Evolutionary conservation across 2,888 invertebrate species (phyloP), one percentile per base, ranked within the genome.

Genomic region (Mimas tiliae): DNA sequence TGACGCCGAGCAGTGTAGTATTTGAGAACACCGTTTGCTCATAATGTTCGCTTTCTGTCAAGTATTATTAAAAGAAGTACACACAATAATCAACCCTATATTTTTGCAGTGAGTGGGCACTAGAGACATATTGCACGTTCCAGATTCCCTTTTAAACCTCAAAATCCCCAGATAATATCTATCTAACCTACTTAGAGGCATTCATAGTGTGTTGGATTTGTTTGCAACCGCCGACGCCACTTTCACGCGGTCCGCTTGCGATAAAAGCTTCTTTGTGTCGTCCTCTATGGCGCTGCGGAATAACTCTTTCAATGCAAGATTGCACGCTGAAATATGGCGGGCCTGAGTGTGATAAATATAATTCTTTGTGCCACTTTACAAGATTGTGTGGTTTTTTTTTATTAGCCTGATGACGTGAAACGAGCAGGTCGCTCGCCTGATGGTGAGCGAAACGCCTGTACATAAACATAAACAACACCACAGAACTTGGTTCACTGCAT

Each of bases 231-330:
- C 73, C 72, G 70, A 74, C 68, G 73, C 74, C 79, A 78, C 77
- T 78, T 78, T 81, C 75, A 73, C 81, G 82, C 83, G 79, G 80
- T 79, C 81, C 79, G 80, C 74, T 74, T 67, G 75, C 84, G 87
- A 85, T 91, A 90, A 91, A 90, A 90, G 89, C 86, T 79, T 85
- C 90, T 90, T 90, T 90, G 90, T 91, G 90, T 78, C 72, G 72
- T 75, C 73, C 72, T 72, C 74, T 79, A 72, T 72, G 71, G 72
- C 69, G 75, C 80, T 70, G 73, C 72, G 77, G 74, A 81, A 82
- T 86, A 84, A 84, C 86, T 87, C 85, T 87, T 87, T 88, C 83
- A 84, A 80, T 83, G 81, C 79, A 80, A 85, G 84, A 85, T 85
- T 87, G 83, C 84, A 80, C 76, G 76, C 79, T 73, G 73, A 77